These are phyloP conservation scores for Eulemur albifrons DNA, from an alignment of 2,797 vertebrate species.

Conservation along the genomic window DNA sequence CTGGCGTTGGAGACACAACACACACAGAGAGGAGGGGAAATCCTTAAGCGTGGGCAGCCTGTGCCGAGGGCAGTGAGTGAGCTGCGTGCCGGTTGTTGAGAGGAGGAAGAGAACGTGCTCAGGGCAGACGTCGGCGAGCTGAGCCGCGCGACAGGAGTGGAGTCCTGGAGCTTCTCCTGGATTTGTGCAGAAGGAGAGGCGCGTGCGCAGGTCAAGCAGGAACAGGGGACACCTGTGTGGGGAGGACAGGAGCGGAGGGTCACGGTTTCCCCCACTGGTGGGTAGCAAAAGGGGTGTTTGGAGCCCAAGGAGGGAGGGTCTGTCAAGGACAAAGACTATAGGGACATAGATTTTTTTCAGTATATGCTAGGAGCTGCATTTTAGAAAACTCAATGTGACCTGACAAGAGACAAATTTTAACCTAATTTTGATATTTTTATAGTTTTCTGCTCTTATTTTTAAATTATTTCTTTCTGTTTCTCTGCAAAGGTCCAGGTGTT, in stretches of 20 bases:
- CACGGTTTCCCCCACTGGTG: fast-evolving
- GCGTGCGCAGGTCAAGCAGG: too few relatives aligned
- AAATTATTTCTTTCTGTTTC: background rate
- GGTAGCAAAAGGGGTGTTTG: background rate
- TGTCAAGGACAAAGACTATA: background rate
- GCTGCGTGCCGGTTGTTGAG: background rate
- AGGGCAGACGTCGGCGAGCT: fast-evolving
- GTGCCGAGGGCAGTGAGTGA: background rate
- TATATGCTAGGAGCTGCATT: background rate
- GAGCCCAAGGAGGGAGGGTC: background rate
- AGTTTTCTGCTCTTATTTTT: background rate
- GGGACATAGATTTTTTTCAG: background rate
- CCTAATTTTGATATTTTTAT: background rate
- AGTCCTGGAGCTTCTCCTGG: too few relatives aligned
- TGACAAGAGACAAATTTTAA: background rate
- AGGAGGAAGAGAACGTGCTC: background rate
- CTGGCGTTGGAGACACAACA: background rate
- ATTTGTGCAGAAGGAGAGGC: background rate
- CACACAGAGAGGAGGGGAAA: background rate
- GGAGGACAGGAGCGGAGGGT: too few relatives aligned
- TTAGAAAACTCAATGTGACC: background rate
- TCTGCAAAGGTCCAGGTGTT: background rate
- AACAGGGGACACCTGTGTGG: background rate
- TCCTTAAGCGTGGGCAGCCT: background rate
- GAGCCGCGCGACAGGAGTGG: fast-evolving